Percentiles rank a stretch among this genome's conserved stretches.
phyloP scores from a whole-genome alignment of 2,888 invertebrate genomes.

The Harpalus rufipes region DNA sequence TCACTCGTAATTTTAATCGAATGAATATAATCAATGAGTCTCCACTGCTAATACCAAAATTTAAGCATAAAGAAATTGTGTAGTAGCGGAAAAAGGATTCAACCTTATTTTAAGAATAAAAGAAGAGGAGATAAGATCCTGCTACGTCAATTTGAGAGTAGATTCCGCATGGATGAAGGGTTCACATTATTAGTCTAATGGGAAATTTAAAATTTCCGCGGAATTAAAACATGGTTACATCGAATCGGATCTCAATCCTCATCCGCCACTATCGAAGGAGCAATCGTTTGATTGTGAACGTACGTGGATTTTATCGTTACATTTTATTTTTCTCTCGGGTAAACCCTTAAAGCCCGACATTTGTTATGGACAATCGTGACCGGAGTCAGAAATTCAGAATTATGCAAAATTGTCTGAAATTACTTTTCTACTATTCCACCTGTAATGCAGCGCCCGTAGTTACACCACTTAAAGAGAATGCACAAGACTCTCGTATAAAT shows the following conservation, averaged over 20 bases:
- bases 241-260: conserved; percentile 9
- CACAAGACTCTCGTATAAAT: background rate
- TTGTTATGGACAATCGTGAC: conserved; percentile 66
- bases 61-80: background rate
- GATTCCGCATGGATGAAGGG: conserved; percentile 24
- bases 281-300: conserved; percentile 65
- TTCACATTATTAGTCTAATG: conserved; percentile 60
- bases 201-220: conserved; percentile 57
- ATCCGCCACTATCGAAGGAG: conserved; percentile 5
- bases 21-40: too few species aligned
- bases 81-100: background rate
- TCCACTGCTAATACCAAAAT: too few species aligned
- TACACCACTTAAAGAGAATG: conserved; percentile 49
- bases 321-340: conserved; percentile 65
- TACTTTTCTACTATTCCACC: conserved; percentile 62
- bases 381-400: conserved; percentile 61
- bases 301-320: conserved; percentile 66
- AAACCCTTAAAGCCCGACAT: conserved; percentile 65
- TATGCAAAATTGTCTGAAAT: conserved; percentile 64
- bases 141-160: background rate
- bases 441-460: conserved; percentile 32
- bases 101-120: background rate
- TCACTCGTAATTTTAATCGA: too few species aligned
- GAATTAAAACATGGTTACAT: conserved; percentile 58
- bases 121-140: background rate